A percentile compares a stretch with the other conserved stretches of the same genome.
Evolutionary conservation across 2,797 vertebrate genomes (phyloP).

Genomic region (Neosalanx taihuensis): DNA sequence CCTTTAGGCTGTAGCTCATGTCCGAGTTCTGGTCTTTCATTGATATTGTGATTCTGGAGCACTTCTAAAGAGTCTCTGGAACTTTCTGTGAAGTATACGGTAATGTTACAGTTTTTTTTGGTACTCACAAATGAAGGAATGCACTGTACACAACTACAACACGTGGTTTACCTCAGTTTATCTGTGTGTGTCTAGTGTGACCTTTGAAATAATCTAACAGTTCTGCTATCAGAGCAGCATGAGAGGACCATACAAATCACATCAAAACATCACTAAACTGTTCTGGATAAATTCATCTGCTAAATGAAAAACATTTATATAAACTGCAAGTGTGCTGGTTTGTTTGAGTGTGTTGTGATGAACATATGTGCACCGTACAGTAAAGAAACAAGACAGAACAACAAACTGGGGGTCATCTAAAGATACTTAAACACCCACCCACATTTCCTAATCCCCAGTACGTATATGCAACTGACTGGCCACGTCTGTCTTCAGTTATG

Average conservation of each 20-base stretch:
- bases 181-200: not conserved
- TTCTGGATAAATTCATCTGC: too few relatives aligned
- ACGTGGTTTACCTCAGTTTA: too few relatives aligned
- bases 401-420: slow-evolving; percentile 23
- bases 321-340: not conserved
- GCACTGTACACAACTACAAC: not conserved
- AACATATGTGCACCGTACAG: not conserved
- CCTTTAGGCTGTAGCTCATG: too few relatives aligned
- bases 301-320: too few relatives aligned
- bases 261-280: too few relatives aligned
- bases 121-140: not conserved
- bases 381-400: not conserved
- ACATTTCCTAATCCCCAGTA: not conserved
- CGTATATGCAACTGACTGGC: not conserved
- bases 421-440: slow-evolving; percentile 21
- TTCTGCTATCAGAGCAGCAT: too few relatives aligned
- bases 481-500: not conserved
- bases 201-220: too few relatives aligned
- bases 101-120: not conserved
- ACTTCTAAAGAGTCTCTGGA: too few relatives aligned
- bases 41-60: too few relatives aligned
- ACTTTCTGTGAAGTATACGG: not conserved
- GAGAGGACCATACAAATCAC: too few relatives aligned
- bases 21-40: too few relatives aligned
- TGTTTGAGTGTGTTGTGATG: not conserved